Percentiles rank a stretch among this genome's conserved stretches.
Conservation (phyloP, 2,888 invertebrate genomes). For the Drosophila trichaetosa region DNA sequence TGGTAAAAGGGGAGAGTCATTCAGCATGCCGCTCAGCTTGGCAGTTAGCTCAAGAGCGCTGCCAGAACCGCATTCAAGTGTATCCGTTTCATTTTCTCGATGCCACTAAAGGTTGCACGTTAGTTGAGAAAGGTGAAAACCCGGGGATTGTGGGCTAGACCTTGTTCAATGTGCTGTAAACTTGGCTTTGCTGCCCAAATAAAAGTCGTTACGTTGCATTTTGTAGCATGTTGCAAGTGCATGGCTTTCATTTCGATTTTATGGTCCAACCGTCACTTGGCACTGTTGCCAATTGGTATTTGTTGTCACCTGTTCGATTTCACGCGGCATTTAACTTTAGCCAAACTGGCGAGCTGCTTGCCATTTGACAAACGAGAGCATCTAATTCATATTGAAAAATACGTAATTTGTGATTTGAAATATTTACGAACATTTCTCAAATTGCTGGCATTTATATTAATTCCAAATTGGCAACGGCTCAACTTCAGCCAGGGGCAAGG, state of each 20-base stretch:
- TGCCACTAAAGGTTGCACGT: not conserved
- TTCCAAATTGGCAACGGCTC: constrained; percentile 5
- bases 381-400: constrained; percentile 30
- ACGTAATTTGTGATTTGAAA: constrained; percentile 1
- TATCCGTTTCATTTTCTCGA: not conserved
- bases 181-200: constrained; percentile 39
- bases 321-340: constrained; percentile 12
- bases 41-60: not conserved
- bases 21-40: not conserved
- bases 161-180: constrained; percentile 57
- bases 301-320: constrained; percentile 33
- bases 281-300: constrained; percentile 2
- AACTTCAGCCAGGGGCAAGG: too few species aligned
- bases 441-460: constrained; percentile 20
- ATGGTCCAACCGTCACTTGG: constrained; percentile 17
- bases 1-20: not conserved
- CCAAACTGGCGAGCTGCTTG: not conserved
- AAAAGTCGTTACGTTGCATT: constrained; percentile 33
- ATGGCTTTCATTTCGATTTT: constrained; percentile 22
- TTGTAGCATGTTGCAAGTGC: constrained; percentile 12
- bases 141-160: constrained; percentile 21
- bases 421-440: constrained; percentile 27
- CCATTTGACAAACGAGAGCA: not conserved
- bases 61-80: constrained; percentile 17
- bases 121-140: not conserved